Evolutionary conservation across 2,888 invertebrate species (phyloP), one percentile per base, ranked within the genome.

Genomic region (Platynereis dumerilii): DNA sequence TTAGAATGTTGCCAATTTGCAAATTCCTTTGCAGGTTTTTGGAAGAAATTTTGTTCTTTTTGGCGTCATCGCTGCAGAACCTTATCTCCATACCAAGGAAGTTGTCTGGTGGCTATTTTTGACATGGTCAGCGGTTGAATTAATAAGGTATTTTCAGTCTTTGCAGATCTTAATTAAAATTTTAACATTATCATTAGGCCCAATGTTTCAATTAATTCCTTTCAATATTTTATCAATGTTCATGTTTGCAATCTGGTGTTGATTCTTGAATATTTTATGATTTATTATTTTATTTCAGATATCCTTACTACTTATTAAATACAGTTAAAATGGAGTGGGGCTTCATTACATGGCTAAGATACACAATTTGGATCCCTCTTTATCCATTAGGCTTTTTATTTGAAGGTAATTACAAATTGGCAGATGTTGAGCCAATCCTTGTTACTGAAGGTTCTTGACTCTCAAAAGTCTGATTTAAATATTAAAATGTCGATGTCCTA

Each of bases 311-410:
- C 85, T 90, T 96, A 79, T 87, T 91, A 0, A 91, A 92, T 76
- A 85, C 93, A 0, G 88, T 93, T 77, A 90, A 92, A 65, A 89
- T 88, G 28, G 90, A 93, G 66, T 87, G 92, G 39, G 87, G 88
- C 55, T 76, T 92, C 2, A 83, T 97, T 10, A 96, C 94, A 0
- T 97, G 96, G 96, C 85, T 97, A 1, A 88, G 97, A 20, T 96
- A 97, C 83, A 91, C 93, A 0, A 87, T 94, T 64, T 98, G 96
- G 96, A 93, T 97, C 72, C 90, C 93, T 0, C 87, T 96, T 0
- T 97, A 96, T 84, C 97, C 97, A 0, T 80, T 95, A 45, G 96
- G 96, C 5, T 90, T 95, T 74, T 78, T 94, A 0, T 91, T 92
- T 77, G 96, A 97, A 86, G 91, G 93, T 86, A 75, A 64, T 67